Percentiles rank a stretch among this genome's conserved stretches.
Evolutionary conservation across 2,797 vertebrate genomes (phyloP).

Genomic region (Thunnus albacares): DNA sequence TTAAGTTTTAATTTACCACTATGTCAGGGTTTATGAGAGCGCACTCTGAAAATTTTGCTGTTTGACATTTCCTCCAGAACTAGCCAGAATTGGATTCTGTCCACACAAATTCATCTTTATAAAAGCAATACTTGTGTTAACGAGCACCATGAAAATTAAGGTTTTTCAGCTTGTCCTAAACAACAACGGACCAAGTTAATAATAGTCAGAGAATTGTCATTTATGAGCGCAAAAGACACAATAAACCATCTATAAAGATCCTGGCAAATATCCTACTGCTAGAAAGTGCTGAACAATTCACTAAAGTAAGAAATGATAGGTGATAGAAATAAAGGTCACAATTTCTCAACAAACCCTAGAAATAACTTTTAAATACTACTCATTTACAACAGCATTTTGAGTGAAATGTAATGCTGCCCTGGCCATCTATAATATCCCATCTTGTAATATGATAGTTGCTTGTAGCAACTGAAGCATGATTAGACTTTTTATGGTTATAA

Average conservation of each 20-base stretch:
- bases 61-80: background rate
- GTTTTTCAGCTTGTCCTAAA: background rate
- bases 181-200: slow-evolving; percentile 6
- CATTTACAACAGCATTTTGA: background rate
- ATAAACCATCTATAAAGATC: background rate
- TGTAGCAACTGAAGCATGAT: background rate
- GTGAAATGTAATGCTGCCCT: background rate
- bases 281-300: slow-evolving; percentile 1
- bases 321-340: background rate
- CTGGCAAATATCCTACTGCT: too few species aligned
- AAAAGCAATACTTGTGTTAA: background rate
- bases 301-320: background rate
- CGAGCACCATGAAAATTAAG: background rate
- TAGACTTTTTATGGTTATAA: too few species aligned
- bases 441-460: background rate
- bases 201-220: background rate
- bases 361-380: too few species aligned
- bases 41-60: background rate
- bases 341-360: background rate
- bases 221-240: background rate
- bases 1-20: background rate
- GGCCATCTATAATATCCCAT: background rate
- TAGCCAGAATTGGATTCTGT: background rate
- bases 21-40: background rate
- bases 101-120: background rate